Evolutionary conservation across 2,113 vertebrate species (phyloP).

Genomic region (Neolamprologus ventralis): DNA sequence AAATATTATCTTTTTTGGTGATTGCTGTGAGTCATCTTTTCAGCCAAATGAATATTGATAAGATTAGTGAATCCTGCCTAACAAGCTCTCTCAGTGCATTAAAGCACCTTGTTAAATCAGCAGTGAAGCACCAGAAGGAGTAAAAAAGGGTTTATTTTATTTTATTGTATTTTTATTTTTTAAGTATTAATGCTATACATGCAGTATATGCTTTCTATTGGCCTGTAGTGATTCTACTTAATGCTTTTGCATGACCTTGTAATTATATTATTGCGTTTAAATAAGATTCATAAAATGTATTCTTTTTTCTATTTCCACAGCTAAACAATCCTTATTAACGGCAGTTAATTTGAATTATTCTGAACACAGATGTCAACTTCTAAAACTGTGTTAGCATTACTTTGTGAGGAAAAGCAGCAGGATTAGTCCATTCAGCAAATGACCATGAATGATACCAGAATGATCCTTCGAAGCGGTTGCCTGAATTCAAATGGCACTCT

Average conservation of each 20-base stretch:
- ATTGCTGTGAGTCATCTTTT: conserved; percentile 6
- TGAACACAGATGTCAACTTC: not conserved
- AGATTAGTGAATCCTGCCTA: conserved; percentile 14
- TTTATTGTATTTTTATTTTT: not conserved
- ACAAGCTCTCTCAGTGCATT: not conserved
- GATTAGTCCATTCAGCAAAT: not conserved
- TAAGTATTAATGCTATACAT: not conserved
- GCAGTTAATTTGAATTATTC: not conserved
- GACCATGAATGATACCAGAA: not conserved
- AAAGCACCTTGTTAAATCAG: not conserved
- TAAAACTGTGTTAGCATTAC: not conserved
- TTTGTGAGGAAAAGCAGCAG: not conserved
- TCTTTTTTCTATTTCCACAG: not conserved
- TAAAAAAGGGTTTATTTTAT: not conserved
- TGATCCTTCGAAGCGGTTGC: not conserved
- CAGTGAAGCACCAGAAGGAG: not conserved
- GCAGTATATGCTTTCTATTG: not conserved
- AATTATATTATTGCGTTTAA: not conserved
- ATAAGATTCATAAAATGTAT: not conserved
- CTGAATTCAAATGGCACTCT: not conserved
- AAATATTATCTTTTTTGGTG: conserved; percentile 26
- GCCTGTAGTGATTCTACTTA: not conserved
- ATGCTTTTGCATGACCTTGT: not conserved
- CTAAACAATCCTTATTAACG: not conserved
- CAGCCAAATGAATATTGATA: conserved; percentile 44